A percentile compares a stretch with the other conserved stretches of the same genome.
phyloP scores from a whole-genome alignment of 2,888 invertebrate genomes.

The Phaonia tiefii region DNA sequence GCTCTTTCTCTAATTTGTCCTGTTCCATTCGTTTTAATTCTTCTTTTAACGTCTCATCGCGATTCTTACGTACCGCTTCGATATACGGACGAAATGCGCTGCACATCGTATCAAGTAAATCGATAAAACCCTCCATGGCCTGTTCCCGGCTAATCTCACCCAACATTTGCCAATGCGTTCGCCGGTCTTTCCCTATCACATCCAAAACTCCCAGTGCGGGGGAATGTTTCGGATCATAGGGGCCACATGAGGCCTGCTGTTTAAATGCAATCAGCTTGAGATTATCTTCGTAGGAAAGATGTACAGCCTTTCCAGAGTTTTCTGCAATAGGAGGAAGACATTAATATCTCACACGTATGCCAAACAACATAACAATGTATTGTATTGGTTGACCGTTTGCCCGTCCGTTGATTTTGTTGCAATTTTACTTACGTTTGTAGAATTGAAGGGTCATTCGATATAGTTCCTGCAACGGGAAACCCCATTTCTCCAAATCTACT shows the following conservation, averaged over 20 bases:
- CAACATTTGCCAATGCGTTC: conserved; percentile 95
- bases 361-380: conserved; percentile 24
- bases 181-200: conserved; percentile 95
- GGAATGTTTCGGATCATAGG: conserved; percentile 86
- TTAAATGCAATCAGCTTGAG: conserved; percentile 94
- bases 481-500: conserved; percentile 82
- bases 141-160: conserved; percentile 92
- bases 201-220: conserved; percentile 95
- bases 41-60: conserved; percentile 88
- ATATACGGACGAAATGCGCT: conserved; percentile 94
- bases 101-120: conserved; percentile 91
- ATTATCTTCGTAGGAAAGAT: conserved; percentile 96
- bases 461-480: conserved; percentile 88
- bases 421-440: conserved; percentile 91
- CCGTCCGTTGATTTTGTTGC: background rate
- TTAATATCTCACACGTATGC: background rate
- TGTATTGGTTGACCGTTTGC: conserved; percentile 2
- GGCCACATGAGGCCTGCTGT: conserved; percentile 94
- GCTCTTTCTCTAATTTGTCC: conserved; percentile 73
- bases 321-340: conserved; percentile 82
- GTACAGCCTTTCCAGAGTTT: conserved; percentile 98
- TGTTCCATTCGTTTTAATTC: conserved; percentile 77
- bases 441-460: conserved; percentile 94
- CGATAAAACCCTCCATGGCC: conserved; percentile 96
- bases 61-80: conserved; percentile 94